A percentile compares a stretch with the other conserved stretches of the same genome.
These are phyloP conservation scores for Lithophane ornitopus DNA, from an alignment of 2,888 invertebrate species.

Conservation along the genomic window DNA sequence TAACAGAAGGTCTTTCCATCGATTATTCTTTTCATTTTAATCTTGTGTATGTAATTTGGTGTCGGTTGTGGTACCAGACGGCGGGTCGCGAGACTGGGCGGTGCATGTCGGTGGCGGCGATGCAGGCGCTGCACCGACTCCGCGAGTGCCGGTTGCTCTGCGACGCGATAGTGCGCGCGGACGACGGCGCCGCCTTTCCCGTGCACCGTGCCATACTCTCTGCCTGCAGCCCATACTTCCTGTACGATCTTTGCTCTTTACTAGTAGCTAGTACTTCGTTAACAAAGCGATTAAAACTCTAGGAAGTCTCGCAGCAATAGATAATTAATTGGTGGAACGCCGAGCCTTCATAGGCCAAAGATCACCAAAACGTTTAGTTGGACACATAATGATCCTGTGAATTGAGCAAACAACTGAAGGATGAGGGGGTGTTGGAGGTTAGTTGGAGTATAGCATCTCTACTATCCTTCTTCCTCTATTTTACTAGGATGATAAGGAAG, in stretches of 20 bases:
- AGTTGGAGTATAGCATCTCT: neutral
- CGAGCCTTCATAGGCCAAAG: neutral
- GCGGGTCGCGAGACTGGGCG: slow-evolving; percentile 91
- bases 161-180: slow-evolving; percentile 95
- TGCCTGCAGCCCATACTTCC: slow-evolving; percentile 97
- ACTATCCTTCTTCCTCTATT: neutral
- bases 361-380: neutral
- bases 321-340: neutral
- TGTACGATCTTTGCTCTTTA: slow-evolving; percentile 88
- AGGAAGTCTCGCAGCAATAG: neutral
- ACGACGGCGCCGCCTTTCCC: slow-evolving; percentile 95
- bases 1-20: neutral
- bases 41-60: slow-evolving; percentile 1
- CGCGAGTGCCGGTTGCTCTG: slow-evolving; percentile 95
- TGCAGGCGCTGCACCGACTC: slow-evolving; percentile 96
- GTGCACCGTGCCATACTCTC: slow-evolving; percentile 97
- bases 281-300: neutral
- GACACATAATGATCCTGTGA: neutral
- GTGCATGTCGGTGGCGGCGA: slow-evolving; percentile 95
- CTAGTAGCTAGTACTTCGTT: neutral
- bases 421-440: neutral
- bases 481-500: neutral
- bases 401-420: neutral
- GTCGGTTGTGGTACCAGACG: slow-evolving; percentile 73
- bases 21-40: neutral